Conservation (phyloP, 1,140 invertebrate species). For the Pogonomyrmex barbatus region DNA sequence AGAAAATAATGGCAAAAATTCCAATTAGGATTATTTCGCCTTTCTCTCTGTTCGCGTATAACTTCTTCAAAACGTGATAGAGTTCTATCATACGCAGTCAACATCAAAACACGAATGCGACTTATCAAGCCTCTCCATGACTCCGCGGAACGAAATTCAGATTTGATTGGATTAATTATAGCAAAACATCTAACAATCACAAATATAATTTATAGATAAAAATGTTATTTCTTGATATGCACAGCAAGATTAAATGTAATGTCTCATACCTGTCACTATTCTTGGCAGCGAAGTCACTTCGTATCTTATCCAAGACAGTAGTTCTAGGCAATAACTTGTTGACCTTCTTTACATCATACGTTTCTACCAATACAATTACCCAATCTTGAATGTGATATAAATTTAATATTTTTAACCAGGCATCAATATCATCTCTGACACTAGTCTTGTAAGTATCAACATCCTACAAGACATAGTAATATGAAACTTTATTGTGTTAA, state of each 20-base stretch:
- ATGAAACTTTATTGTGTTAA: neutral
- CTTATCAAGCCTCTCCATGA: conserved; percentile 95
- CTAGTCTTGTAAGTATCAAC: conserved; percentile 95
- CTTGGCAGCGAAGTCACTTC: conserved; percentile 96
- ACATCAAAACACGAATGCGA: conserved; percentile 93
- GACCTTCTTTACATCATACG: conserved; percentile 95
- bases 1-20: conserved; percentile 98
- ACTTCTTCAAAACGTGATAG: conserved; percentile 95
- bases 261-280: conserved; percentile 90
- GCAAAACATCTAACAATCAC: conserved; percentile 92
- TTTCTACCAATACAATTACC: conserved; percentile 97
- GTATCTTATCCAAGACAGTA: conserved; percentile 97
- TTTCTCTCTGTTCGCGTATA: conserved; percentile 95
- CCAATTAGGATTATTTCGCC: conserved; percentile 96
- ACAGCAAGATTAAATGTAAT: conserved; percentile 19
- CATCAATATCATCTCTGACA: conserved; percentile 94
- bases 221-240: neutral
- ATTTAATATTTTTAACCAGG: conserved; percentile 93
- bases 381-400: conserved; percentile 94
- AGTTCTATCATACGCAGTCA: conserved; percentile 95
- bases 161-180: conserved; percentile 95
- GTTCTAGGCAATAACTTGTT: conserved; percentile 97
- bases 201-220: neutral
- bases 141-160: conserved; percentile 94
- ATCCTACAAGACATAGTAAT: conserved; percentile 89